phyloP scores from a whole-genome alignment of 1,140 invertebrate species.

The Probaryconus sp. region DNA sequence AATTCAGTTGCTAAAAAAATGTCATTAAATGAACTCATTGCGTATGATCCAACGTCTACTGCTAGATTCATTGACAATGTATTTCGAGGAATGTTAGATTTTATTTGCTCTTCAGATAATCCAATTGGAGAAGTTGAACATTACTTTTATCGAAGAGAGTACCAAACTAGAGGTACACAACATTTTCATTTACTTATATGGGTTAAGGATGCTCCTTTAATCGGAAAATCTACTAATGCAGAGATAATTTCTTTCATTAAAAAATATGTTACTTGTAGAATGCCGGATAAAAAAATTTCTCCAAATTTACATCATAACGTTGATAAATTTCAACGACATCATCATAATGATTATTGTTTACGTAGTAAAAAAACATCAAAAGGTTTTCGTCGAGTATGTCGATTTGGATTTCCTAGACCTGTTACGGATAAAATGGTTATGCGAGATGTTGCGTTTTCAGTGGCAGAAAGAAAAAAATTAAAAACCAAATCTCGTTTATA shows the following conservation, averaged over 20 bases:
- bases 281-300: no score
- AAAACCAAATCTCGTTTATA: no score
- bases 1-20: slow-evolving; percentile 21
- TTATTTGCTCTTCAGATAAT: slow-evolving; percentile 47
- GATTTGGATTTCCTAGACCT: no score
- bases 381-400: no score
- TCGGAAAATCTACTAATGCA: background rate
- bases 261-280: no score
- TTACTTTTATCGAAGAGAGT: slow-evolving; percentile 56
- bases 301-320: background rate
- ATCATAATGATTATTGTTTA: no score
- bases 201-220: slow-evolving; percentile 46
- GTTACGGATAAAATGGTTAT: no score
- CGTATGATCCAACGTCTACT: slow-evolving; percentile 55
- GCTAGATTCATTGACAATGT: slow-evolving; percentile 57
- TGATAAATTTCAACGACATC: no score
- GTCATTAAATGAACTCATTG: slow-evolving; percentile 46
- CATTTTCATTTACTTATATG: slow-evolving; percentile 56
- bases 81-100: slow-evolving; percentile 59
- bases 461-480: no score
- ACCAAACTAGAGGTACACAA: slow-evolving; percentile 43
- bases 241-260: no score
- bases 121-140: slow-evolving; percentile 56
- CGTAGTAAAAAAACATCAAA: no score
- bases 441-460: no score